Evolutionary conservation across 2,888 invertebrate genomes (phyloP).

Genomic region (Parnassius orleans): DNA sequence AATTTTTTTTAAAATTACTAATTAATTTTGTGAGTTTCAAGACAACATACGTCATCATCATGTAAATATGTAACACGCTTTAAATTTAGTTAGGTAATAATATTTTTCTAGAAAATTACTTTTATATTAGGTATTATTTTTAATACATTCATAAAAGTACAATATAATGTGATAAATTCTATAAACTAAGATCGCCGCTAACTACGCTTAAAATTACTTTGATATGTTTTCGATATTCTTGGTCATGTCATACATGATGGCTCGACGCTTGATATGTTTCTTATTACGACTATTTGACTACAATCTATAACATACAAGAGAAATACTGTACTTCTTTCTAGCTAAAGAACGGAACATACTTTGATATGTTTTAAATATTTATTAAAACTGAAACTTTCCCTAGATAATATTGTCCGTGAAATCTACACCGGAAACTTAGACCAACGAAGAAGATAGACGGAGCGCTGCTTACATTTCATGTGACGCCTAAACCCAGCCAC

Average conservation of each 20-base stretch:
- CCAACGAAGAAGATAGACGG: no score
- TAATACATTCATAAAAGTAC: no score
- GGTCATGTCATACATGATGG: conserved; percentile 65
- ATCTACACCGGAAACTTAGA: no score
- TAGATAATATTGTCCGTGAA: no score
- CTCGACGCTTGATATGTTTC: conserved; percentile 61
- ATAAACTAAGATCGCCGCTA: background rate
- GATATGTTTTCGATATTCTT: conserved; percentile 79
- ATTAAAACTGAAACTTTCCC: no score
- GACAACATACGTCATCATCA: no score
- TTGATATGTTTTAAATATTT: background rate
- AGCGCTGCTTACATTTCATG: no score
- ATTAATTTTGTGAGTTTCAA: no score
- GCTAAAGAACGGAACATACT: background rate
- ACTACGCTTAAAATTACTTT: conserved; percentile 42
- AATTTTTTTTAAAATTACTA: no score
- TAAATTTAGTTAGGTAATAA: background rate
- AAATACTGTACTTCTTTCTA: no score
- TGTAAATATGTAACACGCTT: background rate
- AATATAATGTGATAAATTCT: background rate
- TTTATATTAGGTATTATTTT: no score
- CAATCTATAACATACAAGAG: background rate
- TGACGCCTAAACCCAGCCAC: no score
- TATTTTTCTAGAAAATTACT: background rate
- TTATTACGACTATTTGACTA: background rate